phyloP scores from a whole-genome alignment of 1,140 invertebrate genomes.

The Agraylea sexmaculata region DNA sequence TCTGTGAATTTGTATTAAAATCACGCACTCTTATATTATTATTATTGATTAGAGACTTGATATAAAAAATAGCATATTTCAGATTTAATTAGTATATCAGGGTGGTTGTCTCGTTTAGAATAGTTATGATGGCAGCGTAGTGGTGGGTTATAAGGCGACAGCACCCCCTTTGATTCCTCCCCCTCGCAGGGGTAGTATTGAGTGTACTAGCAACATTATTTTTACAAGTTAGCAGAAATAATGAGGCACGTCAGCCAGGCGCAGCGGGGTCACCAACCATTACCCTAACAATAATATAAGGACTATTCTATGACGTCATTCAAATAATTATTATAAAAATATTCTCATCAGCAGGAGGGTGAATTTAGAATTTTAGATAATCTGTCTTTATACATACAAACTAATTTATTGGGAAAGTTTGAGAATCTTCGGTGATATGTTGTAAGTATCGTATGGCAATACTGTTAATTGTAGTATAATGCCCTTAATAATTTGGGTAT shows the following conservation, averaged over 20 bases:
- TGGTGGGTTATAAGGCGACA: neutral
- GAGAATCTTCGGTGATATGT: too few species aligned
- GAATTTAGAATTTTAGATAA: too few species aligned
- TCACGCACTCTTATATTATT: neutral
- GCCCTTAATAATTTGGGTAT: too few species aligned
- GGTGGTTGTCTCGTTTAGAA: neutral
- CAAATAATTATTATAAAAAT: too few species aligned
- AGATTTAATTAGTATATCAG: neutral
- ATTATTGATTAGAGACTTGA: neutral
- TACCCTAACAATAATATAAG: neutral
- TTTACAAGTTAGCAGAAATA: constrained; percentile 22
- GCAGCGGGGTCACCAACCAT: neutral
- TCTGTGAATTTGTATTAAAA: constrained; percentile 2
- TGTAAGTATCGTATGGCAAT: too few species aligned
- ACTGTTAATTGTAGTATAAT: too few species aligned
- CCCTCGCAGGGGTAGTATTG: constrained; percentile 7
- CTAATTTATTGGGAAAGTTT: too few species aligned
- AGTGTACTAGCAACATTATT: constrained; percentile 20
- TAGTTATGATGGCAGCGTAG: too few species aligned
- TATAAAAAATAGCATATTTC: neutral
- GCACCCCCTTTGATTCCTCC: neutral
- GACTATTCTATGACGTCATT: too few species aligned
- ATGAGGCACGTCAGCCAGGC: constrained; percentile 14
- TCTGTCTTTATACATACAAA: too few species aligned
- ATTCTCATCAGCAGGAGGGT: too few species aligned